Conservation (phyloP, 2,888 invertebrate species). For the Petrophora chlorosata region DNA sequence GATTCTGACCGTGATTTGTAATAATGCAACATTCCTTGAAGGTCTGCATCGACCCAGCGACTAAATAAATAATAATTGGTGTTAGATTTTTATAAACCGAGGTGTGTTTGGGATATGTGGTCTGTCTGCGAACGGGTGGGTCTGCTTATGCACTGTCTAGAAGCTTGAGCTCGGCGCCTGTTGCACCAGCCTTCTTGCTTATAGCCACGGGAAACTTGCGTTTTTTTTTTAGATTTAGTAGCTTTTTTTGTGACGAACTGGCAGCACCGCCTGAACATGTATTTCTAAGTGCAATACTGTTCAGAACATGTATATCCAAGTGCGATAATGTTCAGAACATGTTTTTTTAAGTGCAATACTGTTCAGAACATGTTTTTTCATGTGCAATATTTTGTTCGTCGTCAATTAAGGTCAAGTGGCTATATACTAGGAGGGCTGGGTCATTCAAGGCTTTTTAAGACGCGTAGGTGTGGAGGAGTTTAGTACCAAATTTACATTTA, state of each 20-base stretch:
- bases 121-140: slow-evolving; percentile 63
- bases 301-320: neutral
- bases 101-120: slow-evolving; percentile 80
- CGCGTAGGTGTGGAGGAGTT: slow-evolving; percentile 28
- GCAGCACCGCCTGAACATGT: too few species aligned
- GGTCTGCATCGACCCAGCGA: slow-evolving; percentile 55
- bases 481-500: slow-evolving; percentile 27
- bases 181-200: slow-evolving; percentile 18
- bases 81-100: slow-evolving; percentile 69
- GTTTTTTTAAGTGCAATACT: neutral
- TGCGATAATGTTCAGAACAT: neutral
- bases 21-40: slow-evolving; percentile 41
- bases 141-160: slow-evolving; percentile 53
- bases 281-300: too few species aligned
- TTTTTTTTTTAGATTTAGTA: neutral
- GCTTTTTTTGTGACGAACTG: neutral
- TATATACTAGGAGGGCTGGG: slow-evolving; percentile 15
- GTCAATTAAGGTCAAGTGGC: too few species aligned
- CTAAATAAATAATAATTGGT: slow-evolving; percentile 60
- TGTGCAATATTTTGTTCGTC: too few species aligned
- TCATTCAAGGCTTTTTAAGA: slow-evolving; percentile 34
- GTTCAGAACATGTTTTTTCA: neutral
- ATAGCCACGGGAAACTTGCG: neutral
- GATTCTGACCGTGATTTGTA: slow-evolving; percentile 1
- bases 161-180: slow-evolving; percentile 36